Evolutionary conservation across 2,113 vertebrate species (phyloP), one percentile per base, ranked within the genome.

Genomic region (Ictalurus punctatus): DNA sequence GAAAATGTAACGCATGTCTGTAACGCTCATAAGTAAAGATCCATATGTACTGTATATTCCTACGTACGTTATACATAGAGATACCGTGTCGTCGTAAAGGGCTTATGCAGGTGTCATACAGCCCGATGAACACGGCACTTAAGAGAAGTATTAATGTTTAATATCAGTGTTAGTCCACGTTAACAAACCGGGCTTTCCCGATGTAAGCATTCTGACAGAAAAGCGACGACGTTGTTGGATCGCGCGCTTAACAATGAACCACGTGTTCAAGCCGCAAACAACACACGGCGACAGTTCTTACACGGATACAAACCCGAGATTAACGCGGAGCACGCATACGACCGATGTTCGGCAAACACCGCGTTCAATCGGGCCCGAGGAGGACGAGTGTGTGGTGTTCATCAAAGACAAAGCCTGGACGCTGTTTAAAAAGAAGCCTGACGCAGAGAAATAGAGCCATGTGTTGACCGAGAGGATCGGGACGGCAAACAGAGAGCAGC

Each of bases 401-500:
- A 87, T 92, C 86, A 86, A n/a, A 92, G 58, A 95, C 94, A 95
- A 95, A 95, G 90, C 90, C 91, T 48, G 73, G 71, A 74, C 90
- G 82, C 89, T 73, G 67, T 91, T 92, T 92, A 83, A 93, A 94
- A 94, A 93, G 92, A 91, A 89, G 88, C 69, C 87, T 34, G 83
- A 92, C 90, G 85, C 90, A 91, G 92, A 85, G 89, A 88, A 91
- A 89, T 79, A 89, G 92, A 93, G 92, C 90, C 83, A 48, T 30
- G 86, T 95, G 95, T 95, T 96, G 94, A 95, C 94, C 85, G 86
- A 95, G 91, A 92, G 93, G 93, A 95, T 94, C 89, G 89, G 92
- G 92, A 94, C 84, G 76, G 93, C 93, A 94, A 95, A 95, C 92
- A 88, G 86, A 80, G 69, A 90, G 91, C 92, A 93, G 93, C 94